Base-by-base conservation (phyloP, 2,888 invertebrate species). In the Drosophila mayaguana region DNA sequence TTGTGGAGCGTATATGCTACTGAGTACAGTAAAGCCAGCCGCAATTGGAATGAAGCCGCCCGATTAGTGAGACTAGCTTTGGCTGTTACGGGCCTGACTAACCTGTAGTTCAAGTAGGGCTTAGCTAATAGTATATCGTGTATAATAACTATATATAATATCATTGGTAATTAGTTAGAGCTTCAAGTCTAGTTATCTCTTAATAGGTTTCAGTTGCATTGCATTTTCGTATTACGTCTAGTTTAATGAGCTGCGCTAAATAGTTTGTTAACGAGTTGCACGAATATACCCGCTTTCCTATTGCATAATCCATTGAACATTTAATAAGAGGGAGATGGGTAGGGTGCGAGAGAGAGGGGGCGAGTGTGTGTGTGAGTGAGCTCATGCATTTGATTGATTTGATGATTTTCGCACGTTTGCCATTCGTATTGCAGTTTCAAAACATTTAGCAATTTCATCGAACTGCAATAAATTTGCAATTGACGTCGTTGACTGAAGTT, bases 381-480 rank as follows among this genome's bases (percentile, higher is more conserved):
- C 34, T 38, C 38, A 63, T 38, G 34, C 62, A 32, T 8, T 67
- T 75, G 59, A 64, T 63, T 63, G 53, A 64, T 60, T 64, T 61
- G 59, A 45, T 69, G 59, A 45, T 69, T 69, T 60, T 65, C 46
- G 62, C 76, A 76, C 68, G 63, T 68, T 75, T 61, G 66, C 65
- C 34, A 20, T 63, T 43, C 28, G 59, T 56, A 62, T 56, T 76
- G 28, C 55, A 51, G 62, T 65, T 65, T 59, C 62, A 46, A 54
- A 46, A 54, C 20, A 20, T 48, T 38, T 53, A 18, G 48, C 51
- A 32, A 45, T 46, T 56, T 38, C 67, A 62, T 57, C 40, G 34
- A 48, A 40, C 57, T 63, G 53, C 61, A 43, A 45, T 42, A 22
- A 34, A 43, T 74, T 68, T 59, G n/a, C 62, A 61, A 68, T 77